Base-by-base conservation (phyloP, 1,140 invertebrate species). In the Bombus picipes region DNA sequence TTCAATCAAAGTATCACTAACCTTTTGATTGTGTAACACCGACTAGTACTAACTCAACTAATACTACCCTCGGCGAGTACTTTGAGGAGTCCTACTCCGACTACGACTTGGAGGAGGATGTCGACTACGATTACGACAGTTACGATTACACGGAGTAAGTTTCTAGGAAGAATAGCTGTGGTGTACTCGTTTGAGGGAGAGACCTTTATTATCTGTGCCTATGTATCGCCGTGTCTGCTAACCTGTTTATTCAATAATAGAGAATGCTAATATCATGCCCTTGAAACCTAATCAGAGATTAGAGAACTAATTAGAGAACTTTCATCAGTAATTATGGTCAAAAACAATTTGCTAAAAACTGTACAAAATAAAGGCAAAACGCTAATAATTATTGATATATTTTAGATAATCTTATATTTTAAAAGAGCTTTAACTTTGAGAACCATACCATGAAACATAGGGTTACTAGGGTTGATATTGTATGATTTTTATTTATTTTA, bases 141-240 rank as follows among this genome's bases (percentile, higher is more conserved):
- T 95, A 95, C 88, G 92, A 95, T 91, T 93, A 95, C 80, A 93
- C 92, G 86, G 94, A 95, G 94, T 95, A 95, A 94, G 94, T 95
- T 91, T 85, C 86, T 81, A 83, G 74, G 82, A 82, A 71, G 62
- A 79, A 87, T 89, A 34, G 78, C 88, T 90, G 75, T 89, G 86
- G 71, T 83, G 89, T 90, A 90, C 89, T 90, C 89, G 89, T 90
- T 88, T 89, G 86, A 85, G 89, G 82, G 88, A 85, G 59, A 73
- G 62, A 70, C 41, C 15, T 47, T 53, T 34, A 10, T 66, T 77
- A 74, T 85, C n/a, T 80, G 66, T 85, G 77, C 37, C 37, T 53
- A 43, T 34, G 62, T 75, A 59, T 66, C 34, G 73, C 80, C 70
- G 41, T 47, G 47, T 47, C 62, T 59, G 66, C 62, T 59, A 72